Percentiles rank a stretch among this genome's conserved stretches.
Conservation (phyloP, 2,113 vertebrate species). For the Odobenus rosmarus region DNA sequence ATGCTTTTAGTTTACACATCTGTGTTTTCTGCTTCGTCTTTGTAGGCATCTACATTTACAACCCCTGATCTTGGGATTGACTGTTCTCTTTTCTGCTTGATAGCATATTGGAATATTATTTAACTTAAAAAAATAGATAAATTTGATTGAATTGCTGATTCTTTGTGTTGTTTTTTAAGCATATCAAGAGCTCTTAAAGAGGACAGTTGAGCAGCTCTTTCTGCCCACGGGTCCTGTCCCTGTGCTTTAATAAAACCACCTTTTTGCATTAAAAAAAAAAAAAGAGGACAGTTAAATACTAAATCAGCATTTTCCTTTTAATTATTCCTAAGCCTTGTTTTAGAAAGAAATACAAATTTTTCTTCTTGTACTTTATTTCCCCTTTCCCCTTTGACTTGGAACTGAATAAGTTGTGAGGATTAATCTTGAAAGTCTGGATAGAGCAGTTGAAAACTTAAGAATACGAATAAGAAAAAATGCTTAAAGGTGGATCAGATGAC, state of each 20-base stretch:
- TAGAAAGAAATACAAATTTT: slow-evolving; percentile 14
- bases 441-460: slow-evolving; percentile 46
- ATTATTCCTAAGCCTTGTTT: slow-evolving; percentile 42
- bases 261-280: not conserved
- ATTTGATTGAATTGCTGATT: slow-evolving; percentile 42
- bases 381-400: slow-evolving; percentile 26
- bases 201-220: not conserved
- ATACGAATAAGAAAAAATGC: slow-evolving; percentile 44
- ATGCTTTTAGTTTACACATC: not conserved
- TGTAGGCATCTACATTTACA: slow-evolving; percentile 10
- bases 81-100: slow-evolving; percentile 28
- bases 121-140: slow-evolving; percentile 51
- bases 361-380: not conserved
- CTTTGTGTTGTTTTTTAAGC: slow-evolving; percentile 40
- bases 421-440: slow-evolving; percentile 36
- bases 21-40: not conserved
- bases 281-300: slow-evolving; percentile 30
- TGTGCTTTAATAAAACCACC: not conserved
- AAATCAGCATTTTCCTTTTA: slow-evolving; percentile 52
- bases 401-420: slow-evolving; percentile 2
- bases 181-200: slow-evolving; percentile 42
- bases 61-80: not conserved
- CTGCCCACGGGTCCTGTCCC: not conserved
- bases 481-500: slow-evolving; percentile 27
- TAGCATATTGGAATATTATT: not conserved